Conservation (phyloP, 2,113 vertebrate species). For the Genyomyrus donnyi region DNA sequence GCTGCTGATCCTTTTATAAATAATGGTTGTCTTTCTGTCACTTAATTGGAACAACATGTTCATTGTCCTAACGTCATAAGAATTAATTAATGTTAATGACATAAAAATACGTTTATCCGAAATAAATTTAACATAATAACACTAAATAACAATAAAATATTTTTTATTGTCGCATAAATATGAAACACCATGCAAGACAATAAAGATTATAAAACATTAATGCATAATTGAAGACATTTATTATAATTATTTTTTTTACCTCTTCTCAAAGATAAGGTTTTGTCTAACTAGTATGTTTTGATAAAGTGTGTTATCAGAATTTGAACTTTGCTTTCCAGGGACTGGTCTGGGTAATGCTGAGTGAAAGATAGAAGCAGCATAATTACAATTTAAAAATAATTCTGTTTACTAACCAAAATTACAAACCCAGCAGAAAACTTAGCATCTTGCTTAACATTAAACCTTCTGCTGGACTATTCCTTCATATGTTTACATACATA, state of each 20-base stretch:
- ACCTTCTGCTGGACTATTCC: background rate
- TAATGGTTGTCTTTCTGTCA: background rate
- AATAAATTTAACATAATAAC: background rate
- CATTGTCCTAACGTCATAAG: background rate
- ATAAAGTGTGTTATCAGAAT: background rate
- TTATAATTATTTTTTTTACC: background rate
- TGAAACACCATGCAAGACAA: background rate
- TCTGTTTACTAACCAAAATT: background rate
- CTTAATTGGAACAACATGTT: background rate
- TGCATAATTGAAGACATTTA: background rate
- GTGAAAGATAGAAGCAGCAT: background rate
- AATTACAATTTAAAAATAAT: background rate
- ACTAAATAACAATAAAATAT: background rate
- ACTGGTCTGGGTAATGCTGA: background rate
- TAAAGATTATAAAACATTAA: background rate
- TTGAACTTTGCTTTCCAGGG: background rate
- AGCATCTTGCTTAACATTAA: background rate
- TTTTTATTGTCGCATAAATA: background rate
- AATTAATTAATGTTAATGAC: background rate
- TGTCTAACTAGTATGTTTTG: background rate
- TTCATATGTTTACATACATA: background rate
- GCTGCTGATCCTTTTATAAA: background rate
- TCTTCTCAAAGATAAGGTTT: background rate
- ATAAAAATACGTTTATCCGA: background rate
- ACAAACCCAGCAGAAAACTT: background rate